Evolutionary conservation across 2,888 invertebrate genomes (phyloP).

Genomic region (Lithosia quadra): DNA sequence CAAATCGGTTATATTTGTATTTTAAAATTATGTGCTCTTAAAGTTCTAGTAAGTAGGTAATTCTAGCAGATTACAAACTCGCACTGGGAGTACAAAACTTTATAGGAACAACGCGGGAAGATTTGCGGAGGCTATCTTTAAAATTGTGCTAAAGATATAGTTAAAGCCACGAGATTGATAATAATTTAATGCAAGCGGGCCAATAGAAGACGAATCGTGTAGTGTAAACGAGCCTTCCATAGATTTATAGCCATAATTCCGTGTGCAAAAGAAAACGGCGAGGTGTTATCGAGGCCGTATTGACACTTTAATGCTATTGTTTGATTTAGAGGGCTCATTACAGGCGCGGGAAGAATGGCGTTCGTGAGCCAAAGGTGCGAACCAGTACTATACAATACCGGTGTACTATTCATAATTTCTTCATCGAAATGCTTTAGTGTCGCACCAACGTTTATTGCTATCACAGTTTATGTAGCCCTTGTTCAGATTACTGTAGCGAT

Average conservation of each 20-base stretch:
- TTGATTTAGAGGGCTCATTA: constrained; percentile 86
- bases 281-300: constrained; percentile 83
- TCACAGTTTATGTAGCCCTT: constrained; percentile 46
- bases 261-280: constrained; percentile 83
- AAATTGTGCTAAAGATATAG: constrained; percentile 13
- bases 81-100: neutral
- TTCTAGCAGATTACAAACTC: neutral
- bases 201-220: constrained; percentile 56
- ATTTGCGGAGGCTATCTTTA: neutral
- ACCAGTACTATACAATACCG: constrained; percentile 55
- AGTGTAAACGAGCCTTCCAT: constrained; percentile 67
- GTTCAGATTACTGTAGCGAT: constrained; percentile 36
- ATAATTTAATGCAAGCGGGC: constrained; percentile 25
- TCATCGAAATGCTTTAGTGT: constrained; percentile 55
- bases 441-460: constrained; percentile 47
- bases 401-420: constrained; percentile 69
- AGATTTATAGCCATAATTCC: constrained; percentile 84
- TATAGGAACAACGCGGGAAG: neutral
- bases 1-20: too few relatives aligned
- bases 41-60: too few relatives aligned
- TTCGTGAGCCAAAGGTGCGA: constrained; percentile 74
- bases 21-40: too few relatives aligned
- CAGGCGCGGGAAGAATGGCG: constrained; percentile 75
- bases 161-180: constrained; percentile 32
- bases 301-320: constrained; percentile 87